phyloP scores from a whole-genome alignment of 2,888 invertebrate genomes.

The Miltochrista miniata region DNA sequence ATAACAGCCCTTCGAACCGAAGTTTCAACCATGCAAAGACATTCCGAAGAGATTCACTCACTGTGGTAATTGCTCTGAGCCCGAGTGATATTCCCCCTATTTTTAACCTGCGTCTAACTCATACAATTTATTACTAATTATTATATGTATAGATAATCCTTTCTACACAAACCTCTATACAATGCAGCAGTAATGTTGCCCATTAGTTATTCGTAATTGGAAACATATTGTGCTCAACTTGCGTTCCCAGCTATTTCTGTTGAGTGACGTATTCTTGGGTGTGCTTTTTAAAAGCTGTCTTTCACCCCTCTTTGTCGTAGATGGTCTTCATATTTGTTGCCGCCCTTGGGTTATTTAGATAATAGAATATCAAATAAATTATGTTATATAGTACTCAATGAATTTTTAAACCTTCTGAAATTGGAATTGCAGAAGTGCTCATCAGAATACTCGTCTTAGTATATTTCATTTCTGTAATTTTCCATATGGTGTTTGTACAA shows the following conservation, averaged over 20 bases:
- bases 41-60: neutral
- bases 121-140: neutral
- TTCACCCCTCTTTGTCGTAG: neutral
- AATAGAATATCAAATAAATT: neutral
- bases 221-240: constrained; percentile 29
- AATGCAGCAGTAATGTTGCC: constrained; percentile 16
- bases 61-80: neutral
- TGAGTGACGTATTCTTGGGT: constrained; percentile 12
- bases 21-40: too few relatives aligned
- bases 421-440: too few relatives aligned
- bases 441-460: too few relatives aligned
- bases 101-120: neutral
- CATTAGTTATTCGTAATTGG: constrained; percentile 37
- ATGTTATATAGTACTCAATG: neutral
- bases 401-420: neutral
- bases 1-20: too few relatives aligned
- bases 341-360: constrained; percentile 1
- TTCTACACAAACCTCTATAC: neutral
- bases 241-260: constrained; percentile 29
- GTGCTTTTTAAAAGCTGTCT: constrained; percentile 19
- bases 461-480: too few relatives aligned
- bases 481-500: too few relatives aligned
- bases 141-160: too few relatives aligned
- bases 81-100: neutral
- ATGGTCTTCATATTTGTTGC: constrained; percentile 8